Conservation (phyloP, 2,113 vertebrate genomes). For the Esox niger region DNA sequence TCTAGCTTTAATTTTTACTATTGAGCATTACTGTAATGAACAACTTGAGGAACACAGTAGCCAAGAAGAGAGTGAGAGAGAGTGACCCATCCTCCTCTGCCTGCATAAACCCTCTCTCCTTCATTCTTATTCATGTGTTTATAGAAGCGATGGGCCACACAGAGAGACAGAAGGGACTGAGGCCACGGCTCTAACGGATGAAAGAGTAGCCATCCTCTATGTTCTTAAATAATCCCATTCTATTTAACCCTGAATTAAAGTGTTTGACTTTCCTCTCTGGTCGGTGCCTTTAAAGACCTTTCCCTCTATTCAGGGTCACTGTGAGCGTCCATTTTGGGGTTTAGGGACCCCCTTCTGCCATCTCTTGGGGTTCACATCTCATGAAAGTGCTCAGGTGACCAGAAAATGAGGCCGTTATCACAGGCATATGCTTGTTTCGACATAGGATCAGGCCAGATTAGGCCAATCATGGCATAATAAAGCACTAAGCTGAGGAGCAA, state of each 20-base stretch:
- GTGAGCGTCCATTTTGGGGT: constrained; percentile 41
- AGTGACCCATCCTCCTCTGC: constrained; percentile 31
- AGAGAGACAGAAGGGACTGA: constrained; percentile 60
- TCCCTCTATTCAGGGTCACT: constrained; percentile 46
- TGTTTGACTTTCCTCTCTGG: constrained; percentile 76
- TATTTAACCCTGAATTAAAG: constrained; percentile 65
- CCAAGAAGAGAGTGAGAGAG: constrained; percentile 23
- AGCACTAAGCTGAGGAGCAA: constrained; percentile 63
- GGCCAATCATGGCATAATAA: constrained; percentile 63
- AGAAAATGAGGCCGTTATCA: constrained; percentile 74
- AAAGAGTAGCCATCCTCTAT: constrained; percentile 69
- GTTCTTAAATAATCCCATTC: constrained; percentile 63
- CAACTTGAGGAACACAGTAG: constrained; percentile 12
- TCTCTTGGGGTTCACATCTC: constrained; percentile 43
- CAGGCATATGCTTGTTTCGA: constrained; percentile 67
- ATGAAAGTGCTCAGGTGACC: constrained; percentile 75
- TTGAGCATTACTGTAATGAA: background rate
- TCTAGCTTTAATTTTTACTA: background rate
- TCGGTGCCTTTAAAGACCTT: constrained; percentile 49
- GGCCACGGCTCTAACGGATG: constrained; percentile 59
- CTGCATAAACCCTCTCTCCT: constrained; percentile 50
- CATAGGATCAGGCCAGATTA: constrained; percentile 71
- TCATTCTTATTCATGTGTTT: constrained; percentile 78
- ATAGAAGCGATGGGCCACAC: constrained; percentile 72
- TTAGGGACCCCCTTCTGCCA: constrained; percentile 46